phyloP scores from a whole-genome alignment of 2,113 vertebrate genomes.

The Melospiza melodia region DNA sequence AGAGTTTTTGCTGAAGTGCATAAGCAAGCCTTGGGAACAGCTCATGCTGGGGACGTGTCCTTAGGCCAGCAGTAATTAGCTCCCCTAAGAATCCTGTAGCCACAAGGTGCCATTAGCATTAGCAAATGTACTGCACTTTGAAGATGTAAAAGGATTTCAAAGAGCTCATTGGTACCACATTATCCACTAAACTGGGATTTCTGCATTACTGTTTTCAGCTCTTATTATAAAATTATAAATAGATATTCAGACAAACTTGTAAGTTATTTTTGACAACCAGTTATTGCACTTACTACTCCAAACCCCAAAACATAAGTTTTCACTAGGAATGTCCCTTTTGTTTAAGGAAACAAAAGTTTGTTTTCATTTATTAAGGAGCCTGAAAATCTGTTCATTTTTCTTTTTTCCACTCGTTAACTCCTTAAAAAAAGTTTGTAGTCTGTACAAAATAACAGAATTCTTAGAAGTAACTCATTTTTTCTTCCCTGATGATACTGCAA shows the following conservation, averaged over 20 bases:
- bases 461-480: background rate
- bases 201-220: background rate
- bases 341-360: background rate
- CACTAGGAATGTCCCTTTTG: background rate
- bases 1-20: background rate
- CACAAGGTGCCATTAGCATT: background rate
- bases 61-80: constrained; percentile 8
- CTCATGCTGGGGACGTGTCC: background rate
- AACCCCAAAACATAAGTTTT: background rate
- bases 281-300: background rate
- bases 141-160: background rate
- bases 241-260: background rate
- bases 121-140: background rate
- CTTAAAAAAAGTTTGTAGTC: background rate
- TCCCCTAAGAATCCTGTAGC: background rate
- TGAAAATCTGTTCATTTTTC: background rate
- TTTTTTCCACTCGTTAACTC: background rate
- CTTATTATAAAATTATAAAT: background rate
- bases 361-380: background rate
- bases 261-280: background rate
- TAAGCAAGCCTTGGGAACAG: background rate
- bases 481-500: background rate
- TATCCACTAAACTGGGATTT: background rate
- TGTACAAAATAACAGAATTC: background rate
- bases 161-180: background rate